Percentiles rank a stretch among this genome's conserved stretches.
Evolutionary conservation across 1,140 invertebrate genomes (phyloP).

Genomic region (Chionoecetes opilio): DNA sequence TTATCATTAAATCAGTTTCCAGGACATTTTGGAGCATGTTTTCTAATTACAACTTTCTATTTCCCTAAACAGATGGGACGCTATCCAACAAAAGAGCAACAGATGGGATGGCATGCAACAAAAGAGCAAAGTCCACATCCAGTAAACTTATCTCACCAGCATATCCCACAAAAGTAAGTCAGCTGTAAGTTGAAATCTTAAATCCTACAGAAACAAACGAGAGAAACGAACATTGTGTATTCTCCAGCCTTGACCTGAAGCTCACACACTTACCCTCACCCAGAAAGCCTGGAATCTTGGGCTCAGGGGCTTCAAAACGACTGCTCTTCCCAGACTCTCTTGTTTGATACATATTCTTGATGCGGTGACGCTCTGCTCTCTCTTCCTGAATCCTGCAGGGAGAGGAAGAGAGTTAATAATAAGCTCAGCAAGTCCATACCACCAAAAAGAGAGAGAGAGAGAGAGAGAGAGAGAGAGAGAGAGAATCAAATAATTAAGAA

Average conservation of each 20-base stretch:
- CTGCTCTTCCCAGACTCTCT: constrained; percentile 82
- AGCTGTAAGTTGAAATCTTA: not conserved
- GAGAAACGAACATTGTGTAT: constrained; percentile 56
- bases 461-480: constrained; percentile 20
- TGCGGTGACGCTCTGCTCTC: constrained; percentile 94
- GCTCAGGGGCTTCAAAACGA: constrained; percentile 81
- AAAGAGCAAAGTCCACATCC: too few relatives aligned
- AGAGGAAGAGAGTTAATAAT: not conserved
- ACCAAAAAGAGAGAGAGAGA: not conserved
- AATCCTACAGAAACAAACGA: not conserved
- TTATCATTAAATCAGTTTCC: too few relatives aligned
- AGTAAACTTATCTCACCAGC: too few relatives aligned
- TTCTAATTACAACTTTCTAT: too few relatives aligned
- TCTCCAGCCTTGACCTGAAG: constrained; percentile 61
- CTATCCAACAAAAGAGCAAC: too few relatives aligned
- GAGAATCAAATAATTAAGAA: not conserved
- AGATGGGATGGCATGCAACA: too few relatives aligned
- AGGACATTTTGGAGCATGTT: too few relatives aligned
- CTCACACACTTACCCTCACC: constrained; percentile 74
- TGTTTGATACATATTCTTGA: constrained; percentile 85
- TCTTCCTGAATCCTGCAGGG: constrained; percentile 96
- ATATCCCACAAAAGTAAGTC: too few relatives aligned
- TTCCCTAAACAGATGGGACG: too few relatives aligned
- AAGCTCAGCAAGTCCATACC: too few relatives aligned
- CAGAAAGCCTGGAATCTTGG: constrained; percentile 80